Evolutionary conservation across 1,140 invertebrate species (phyloP).

Genomic region (Scaptomyza graminum): DNA sequence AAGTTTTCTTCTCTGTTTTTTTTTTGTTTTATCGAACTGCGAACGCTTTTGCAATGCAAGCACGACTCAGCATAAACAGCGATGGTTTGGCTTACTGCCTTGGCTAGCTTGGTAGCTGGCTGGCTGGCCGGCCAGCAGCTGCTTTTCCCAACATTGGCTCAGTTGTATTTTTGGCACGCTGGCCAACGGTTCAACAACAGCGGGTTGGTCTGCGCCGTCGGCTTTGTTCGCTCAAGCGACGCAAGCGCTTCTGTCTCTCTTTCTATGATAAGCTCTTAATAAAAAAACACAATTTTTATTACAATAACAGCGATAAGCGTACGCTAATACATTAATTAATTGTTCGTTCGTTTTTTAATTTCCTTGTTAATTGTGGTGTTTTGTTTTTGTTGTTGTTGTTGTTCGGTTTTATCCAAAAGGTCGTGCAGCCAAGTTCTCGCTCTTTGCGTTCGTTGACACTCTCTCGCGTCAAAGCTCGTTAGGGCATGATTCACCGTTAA

Average conservation of each 20-base stretch:
- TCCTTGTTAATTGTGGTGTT: not conserved
- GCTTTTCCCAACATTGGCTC: constrained; percentile 42
- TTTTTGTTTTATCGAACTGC: constrained; percentile 5
- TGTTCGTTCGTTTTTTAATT: constrained; percentile 1
- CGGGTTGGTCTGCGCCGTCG: constrained; percentile 61
- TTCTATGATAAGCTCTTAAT: not conserved
- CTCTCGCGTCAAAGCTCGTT: constrained; percentile 32
- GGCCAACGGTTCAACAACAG: constrained; percentile 73
- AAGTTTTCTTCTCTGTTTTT: constrained; percentile 27
- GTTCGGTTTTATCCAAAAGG: constrained; percentile 1
- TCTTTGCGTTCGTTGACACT: constrained; percentile 6
- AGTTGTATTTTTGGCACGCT: constrained; percentile 76
- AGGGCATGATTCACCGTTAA: constrained; percentile 70
- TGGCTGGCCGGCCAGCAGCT: constrained; percentile 5
- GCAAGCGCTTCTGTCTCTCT: not conserved
- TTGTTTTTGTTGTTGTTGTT: not conserved
- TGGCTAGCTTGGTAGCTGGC: not conserved
- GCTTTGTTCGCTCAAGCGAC: constrained; percentile 29
- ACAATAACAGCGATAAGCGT: constrained; percentile 21
- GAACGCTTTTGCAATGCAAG: constrained; percentile 48
- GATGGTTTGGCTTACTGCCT: not conserved
- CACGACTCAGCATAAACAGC: constrained; percentile 41
- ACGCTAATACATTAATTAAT: not conserved
- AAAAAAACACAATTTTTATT: constrained; percentile 16
- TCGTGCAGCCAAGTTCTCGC: constrained; percentile 5